Conservation (phyloP, 1,140 invertebrate species). For the Lasioglossum baleicum region DNA sequence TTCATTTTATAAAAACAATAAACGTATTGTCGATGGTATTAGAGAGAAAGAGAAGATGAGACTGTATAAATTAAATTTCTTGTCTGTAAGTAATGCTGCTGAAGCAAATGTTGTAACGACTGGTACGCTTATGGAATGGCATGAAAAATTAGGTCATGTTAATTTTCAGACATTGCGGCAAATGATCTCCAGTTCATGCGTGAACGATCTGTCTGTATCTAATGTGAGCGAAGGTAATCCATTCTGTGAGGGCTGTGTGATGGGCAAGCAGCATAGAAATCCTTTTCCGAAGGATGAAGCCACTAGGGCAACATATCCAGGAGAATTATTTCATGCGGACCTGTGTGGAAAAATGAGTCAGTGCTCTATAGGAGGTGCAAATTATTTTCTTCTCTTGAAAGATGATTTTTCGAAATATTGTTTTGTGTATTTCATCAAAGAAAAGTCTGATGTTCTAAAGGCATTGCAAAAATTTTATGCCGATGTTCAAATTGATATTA, state of each 20-base stretch:
- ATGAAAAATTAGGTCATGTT: slow-evolving; percentile 50
- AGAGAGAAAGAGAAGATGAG: neutral
- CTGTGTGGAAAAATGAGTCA: slow-evolving; percentile 27
- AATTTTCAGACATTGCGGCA: slow-evolving; percentile 43
- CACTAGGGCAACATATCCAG: slow-evolving; percentile 2
- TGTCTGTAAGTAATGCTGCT: neutral
- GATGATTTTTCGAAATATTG: slow-evolving; percentile 40
- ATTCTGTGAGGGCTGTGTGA: slow-evolving; percentile 25
- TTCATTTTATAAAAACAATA: slow-evolving; percentile 29
- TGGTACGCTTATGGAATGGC: slow-evolving; percentile 43
- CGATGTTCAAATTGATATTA: slow-evolving; percentile 19
- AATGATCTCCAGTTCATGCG: slow-evolving; percentile 35
- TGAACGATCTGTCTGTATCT: slow-evolving; percentile 10
- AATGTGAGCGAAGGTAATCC: neutral
- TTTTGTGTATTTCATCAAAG: slow-evolving; percentile 68
- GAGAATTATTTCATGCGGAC: slow-evolving; percentile 30
- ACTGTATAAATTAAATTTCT: slow-evolving; percentile 32
- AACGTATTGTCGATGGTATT: slow-evolving; percentile 31
- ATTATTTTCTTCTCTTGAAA: slow-evolving; percentile 36
- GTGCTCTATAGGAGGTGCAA: slow-evolving; percentile 7
- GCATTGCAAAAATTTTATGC: slow-evolving; percentile 29
- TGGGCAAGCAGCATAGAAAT: slow-evolving; percentile 30
- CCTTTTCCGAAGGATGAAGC: slow-evolving; percentile 11
- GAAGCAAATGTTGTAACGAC: neutral
- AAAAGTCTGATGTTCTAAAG: slow-evolving; percentile 65